Percentiles rank a stretch among this genome's conserved stretches.
Conservation (phyloP, 2,797 vertebrate genomes). For the Bufotes viridis region DNA sequence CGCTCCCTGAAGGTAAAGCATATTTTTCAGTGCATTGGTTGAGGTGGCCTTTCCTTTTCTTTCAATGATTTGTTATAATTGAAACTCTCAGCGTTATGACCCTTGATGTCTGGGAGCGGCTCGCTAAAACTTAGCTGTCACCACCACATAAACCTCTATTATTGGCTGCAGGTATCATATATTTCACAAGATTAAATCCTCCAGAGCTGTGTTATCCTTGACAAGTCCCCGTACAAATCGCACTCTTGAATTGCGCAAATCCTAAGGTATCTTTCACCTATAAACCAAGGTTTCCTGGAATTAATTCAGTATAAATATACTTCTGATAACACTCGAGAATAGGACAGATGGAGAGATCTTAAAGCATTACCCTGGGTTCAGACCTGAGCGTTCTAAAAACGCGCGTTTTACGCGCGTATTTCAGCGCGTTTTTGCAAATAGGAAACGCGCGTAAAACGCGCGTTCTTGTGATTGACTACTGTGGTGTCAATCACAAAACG, state of each 20-base stretch:
- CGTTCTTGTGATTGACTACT: no score
- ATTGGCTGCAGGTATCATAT: not conserved
- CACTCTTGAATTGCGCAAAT: constrained; percentile 1
- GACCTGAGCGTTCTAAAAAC: no score
- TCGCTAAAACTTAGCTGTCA: not conserved
- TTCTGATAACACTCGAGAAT: not conserved
- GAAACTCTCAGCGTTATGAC: not conserved
- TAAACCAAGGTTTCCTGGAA: constrained; percentile 1
- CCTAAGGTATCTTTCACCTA: not conserved
- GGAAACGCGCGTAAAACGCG: no score
- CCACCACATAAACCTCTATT: not conserved
- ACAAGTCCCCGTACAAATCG: constrained; percentile 13
- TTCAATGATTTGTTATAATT: not conserved
- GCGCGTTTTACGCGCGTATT: no score
- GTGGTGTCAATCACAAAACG: no score
- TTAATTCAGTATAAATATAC: constrained; percentile 19
- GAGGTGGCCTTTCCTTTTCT: not conserved
- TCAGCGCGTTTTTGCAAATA: no score
- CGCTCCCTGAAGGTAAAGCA: not conserved
- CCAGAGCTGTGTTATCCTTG: not conserved
- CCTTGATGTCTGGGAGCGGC: not conserved
- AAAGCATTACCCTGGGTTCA: no score
- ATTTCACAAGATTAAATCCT: not conserved
- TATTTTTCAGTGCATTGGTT: not conserved
- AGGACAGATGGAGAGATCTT: not conserved